Percentiles rank a stretch among this genome's conserved stretches.
Evolutionary conservation across 2,113 vertebrate species (phyloP).

Genomic region (Epinephelus cyanopodus): DNA sequence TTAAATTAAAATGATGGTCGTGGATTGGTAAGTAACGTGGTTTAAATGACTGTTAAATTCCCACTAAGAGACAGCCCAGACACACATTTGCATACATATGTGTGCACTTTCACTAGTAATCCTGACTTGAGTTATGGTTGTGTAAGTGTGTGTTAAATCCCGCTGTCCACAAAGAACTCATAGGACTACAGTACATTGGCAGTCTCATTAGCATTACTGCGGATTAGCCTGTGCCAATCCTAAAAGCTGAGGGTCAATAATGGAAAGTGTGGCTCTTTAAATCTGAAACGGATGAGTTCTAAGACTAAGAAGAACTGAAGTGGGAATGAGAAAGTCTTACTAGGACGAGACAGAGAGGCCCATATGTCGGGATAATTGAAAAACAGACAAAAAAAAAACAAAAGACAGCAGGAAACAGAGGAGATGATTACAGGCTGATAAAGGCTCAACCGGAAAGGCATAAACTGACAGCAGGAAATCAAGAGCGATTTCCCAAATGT

Average conservation of each 20-base stretch:
- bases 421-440: slow-evolving; percentile 53
- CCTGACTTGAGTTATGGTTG: background rate
- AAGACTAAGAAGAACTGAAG: slow-evolving; percentile 8
- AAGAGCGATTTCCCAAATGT: slow-evolving; percentile 67
- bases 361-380: slow-evolving; percentile 11
- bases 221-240: slow-evolving; percentile 54
- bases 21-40: background rate
- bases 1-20: no score
- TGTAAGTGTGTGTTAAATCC: slow-evolving; percentile 32
- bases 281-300: slow-evolving; percentile 34
- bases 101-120: slow-evolving; percentile 1
- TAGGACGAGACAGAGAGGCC: background rate
- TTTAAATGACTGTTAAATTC: background rate
- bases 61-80: background rate
- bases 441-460: slow-evolving; percentile 27
- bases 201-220: slow-evolving; percentile 47
- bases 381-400: slow-evolving; percentile 32
- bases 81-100: background rate
- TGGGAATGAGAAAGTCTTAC: slow-evolving; percentile 6
- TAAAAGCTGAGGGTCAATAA: slow-evolving; percentile 56
- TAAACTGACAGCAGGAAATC: slow-evolving; percentile 46
- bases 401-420: slow-evolving; percentile 11
- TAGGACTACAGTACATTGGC: background rate
- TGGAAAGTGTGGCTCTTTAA: slow-evolving; percentile 28
- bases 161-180: slow-evolving; percentile 11